phyloP scores from a whole-genome alignment of 2,888 invertebrate genomes.

The Ligdia adustata region DNA sequence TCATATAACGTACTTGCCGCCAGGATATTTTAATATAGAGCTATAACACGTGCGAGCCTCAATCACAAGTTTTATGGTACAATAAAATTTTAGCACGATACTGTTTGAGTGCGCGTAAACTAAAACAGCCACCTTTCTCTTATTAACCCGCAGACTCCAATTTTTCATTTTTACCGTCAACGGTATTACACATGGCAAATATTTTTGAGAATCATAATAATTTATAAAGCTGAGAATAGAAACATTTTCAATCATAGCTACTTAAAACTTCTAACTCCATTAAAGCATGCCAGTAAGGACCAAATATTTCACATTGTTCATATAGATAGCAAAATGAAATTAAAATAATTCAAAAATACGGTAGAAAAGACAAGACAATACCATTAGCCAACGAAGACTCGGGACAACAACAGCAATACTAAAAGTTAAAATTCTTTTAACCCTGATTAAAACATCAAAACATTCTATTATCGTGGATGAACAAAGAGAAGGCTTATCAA shows the following conservation, averaged over 20 bases:
- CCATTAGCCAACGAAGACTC: constrained; percentile 4
- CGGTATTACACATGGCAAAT: too few relatives aligned
- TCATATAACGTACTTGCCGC: constrained; percentile 47
- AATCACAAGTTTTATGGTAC: constrained; percentile 50
- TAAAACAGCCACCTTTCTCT: constrained; percentile 33
- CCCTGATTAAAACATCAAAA: constrained; percentile 64
- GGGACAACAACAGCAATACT: constrained; percentile 27
- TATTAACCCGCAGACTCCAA: constrained; percentile 23
- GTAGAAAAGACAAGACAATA: constrained; percentile 9
- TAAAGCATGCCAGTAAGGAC: too few relatives aligned
- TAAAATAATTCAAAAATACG: background rate
- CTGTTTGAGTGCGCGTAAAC: constrained; percentile 38
- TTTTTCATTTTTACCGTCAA: constrained; percentile 20
- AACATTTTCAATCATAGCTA: too few relatives aligned
- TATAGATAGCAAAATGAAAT: too few relatives aligned
- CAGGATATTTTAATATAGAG: constrained; percentile 57
- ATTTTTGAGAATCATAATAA: too few relatives aligned
- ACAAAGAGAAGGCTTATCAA: constrained; percentile 63
- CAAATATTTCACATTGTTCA: too few relatives aligned
- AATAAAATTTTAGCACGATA: constrained; percentile 40
- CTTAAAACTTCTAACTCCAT: too few relatives aligned
- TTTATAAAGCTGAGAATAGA: too few relatives aligned
- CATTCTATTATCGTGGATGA: constrained; percentile 51
- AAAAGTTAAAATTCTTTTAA: constrained; percentile 56
- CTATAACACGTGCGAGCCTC: constrained; percentile 43